Evolutionary conservation across 1,140 invertebrate species (phyloP), one percentile per base, ranked within the genome.

Genomic region (Drosophila parabipectinata): DNA sequence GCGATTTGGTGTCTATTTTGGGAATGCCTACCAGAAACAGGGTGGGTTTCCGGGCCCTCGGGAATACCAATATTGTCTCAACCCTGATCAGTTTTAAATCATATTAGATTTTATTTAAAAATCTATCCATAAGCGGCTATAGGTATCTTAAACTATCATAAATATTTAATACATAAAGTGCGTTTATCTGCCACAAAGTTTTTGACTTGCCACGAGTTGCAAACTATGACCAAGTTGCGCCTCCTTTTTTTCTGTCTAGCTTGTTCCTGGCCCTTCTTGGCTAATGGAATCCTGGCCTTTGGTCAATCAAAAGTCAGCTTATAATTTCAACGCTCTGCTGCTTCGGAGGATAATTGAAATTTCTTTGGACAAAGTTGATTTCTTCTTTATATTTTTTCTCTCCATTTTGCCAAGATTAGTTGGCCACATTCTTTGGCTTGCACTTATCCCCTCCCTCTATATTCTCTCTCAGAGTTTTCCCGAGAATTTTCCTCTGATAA

Each of bases 231-330:
- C 18, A 47, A 47, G 18, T 9, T 47, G 3, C 15, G 41, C 41
- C 15, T 45, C 14, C 3, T 18, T 18, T 45, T 45, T 47, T 5
- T 18, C 14, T 18, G 41, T n/a, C 12, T 41, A 0, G 12, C 41
- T 15, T 18, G 8, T 7, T 45, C 32, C 9, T 10, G 32, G 7
- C 5, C 6, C 21, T 47, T 10, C 6, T 24, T 26, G 18, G 18
- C 30, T 24, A 26, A 26, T 10, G 45, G 30, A 39, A 60, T 55
- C 1, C 28, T 24, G 52, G 24, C 34, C 34, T 15, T 71, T 73
- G 68, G 74, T 52, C 72, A 76, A 58, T 81, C 72, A 56, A 37
- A 67, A 80, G 67, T 67, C 58, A 68, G 68, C 57, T 81, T 81
- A 73, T 59, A 69, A 39, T 54, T 72, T 56, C 14, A 24, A 64